Conservation (phyloP, 2,113 vertebrate species). For the Opisthocomus hoazin region DNA sequence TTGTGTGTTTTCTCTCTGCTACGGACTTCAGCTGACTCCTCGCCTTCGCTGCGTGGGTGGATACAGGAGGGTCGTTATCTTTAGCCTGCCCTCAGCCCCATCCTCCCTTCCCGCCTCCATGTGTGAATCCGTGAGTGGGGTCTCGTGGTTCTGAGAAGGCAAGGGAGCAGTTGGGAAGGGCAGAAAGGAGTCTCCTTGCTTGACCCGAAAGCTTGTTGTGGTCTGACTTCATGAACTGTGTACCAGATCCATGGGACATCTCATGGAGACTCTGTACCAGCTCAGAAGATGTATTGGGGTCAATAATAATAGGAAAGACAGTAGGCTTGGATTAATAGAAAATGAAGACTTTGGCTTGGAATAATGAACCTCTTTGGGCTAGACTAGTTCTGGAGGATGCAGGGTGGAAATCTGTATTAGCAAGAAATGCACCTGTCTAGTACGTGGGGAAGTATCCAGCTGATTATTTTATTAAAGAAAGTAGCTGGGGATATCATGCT, state of each 20-base stretch:
- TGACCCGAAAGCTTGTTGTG: not conserved
- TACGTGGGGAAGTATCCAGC: not conserved
- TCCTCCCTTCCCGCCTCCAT: not conserved
- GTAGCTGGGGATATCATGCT: not conserved
- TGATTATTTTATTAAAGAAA: not conserved
- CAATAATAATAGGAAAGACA: not conserved
- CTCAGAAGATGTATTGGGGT: too few relatives aligned
- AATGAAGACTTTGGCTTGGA: not conserved
- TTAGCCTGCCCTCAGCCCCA: not conserved
- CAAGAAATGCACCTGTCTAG: not conserved
- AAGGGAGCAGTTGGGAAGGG: not conserved
- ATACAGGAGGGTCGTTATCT: not conserved
- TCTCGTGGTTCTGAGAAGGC: not conserved
- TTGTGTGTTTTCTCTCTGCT: not conserved
- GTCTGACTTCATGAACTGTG: not conserved
- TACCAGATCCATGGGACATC: not conserved
- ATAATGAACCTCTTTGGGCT: not conserved
- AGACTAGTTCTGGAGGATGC: not conserved
- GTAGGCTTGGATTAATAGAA: not conserved
- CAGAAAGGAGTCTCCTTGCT: not conserved
- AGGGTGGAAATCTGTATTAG: not conserved
- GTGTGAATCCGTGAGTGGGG: not conserved
- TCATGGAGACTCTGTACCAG: not conserved
- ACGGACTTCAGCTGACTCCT: not conserved
- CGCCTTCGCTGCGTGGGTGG: not conserved